phyloP scores from a whole-genome alignment of 2,888 invertebrate species.

The Hydroisotoma schaefferi region DNA sequence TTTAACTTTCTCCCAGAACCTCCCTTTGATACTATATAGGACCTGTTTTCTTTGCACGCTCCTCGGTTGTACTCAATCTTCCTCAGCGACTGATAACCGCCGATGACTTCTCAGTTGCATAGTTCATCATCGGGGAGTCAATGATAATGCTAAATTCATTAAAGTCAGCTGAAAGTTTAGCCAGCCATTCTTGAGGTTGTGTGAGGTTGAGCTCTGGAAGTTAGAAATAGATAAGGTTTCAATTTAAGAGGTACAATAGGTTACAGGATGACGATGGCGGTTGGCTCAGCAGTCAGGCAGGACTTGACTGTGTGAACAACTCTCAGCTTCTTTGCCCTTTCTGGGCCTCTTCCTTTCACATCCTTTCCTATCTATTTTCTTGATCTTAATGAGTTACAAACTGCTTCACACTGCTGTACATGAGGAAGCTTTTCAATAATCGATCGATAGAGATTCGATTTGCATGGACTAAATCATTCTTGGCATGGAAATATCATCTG shows the following conservation, averaged over 20 bases:
- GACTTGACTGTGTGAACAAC: neutral
- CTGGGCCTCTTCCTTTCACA: conserved; percentile 19
- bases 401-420: conserved; percentile 15
- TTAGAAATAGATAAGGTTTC: conserved; percentile 36
- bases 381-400: conserved; percentile 38
- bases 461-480: conserved; percentile 11
- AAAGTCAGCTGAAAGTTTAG: conserved; percentile 13
- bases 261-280: conserved; percentile 30
- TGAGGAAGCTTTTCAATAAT: conserved; percentile 10
- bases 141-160: conserved; percentile 16
- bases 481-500: too few species aligned
- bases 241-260: conserved; percentile 42
- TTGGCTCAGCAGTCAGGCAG: conserved; percentile 12
- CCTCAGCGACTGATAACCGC: conserved; percentile 8
- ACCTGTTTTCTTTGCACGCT: too few species aligned
- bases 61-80: conserved; percentile 2
- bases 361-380: conserved; percentile 26
- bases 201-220: conserved; percentile 12
- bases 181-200: neutral
- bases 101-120: conserved; percentile 17
- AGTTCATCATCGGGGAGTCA: conserved; percentile 20
- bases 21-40: too few species aligned
- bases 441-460: conserved; percentile 10
- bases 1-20: conserved; percentile 1
- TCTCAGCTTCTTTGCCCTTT: conserved; percentile 12